Evolutionary conservation across 2,888 invertebrate species (phyloP).

Genomic region (Ophioninae sp.): DNA sequence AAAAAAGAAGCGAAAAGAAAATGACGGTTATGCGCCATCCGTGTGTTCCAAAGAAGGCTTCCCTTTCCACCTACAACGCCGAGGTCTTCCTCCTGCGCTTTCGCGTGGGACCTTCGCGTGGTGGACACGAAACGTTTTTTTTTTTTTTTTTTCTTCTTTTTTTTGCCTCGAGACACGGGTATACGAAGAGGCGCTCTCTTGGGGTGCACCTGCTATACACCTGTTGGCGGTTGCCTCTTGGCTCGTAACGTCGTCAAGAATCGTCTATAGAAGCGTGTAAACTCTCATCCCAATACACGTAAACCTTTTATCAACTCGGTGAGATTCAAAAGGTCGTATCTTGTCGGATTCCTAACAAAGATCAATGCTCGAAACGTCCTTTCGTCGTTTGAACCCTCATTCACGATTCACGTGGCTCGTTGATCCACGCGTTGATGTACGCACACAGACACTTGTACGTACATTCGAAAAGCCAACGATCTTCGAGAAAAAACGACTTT

Average conservation of each 20-base stretch:
- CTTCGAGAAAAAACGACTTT: constrained; percentile 58
- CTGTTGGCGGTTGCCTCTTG: constrained; percentile 78
- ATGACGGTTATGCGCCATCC: constrained; percentile 72
- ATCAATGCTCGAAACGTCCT: not conserved
- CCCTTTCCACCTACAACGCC: constrained; percentile 51
- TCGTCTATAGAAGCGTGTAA: constrained; percentile 29
- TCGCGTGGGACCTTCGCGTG: constrained; percentile 80
- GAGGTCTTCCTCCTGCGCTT: constrained; percentile 56
- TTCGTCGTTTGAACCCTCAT: not conserved
- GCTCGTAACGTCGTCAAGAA: constrained; percentile 54
- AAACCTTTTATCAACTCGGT: not conserved
- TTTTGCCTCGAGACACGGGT: constrained; percentile 31
- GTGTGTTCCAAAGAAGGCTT: constrained; percentile 46
- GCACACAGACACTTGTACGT: not conserved
- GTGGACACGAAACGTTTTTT: constrained; percentile 74
- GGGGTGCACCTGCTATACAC: constrained; percentile 79
- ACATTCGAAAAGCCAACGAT: constrained; percentile 36
- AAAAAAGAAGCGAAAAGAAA: constrained; percentile 57
- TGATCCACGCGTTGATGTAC: constrained; percentile 9
- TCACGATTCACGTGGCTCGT: not conserved
- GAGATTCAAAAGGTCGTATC: constrained; percentile 13
- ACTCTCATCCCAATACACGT: constrained; percentile 8
- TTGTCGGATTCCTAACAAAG: not conserved
- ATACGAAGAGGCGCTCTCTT: constrained; percentile 70
- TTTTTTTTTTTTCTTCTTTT: constrained; percentile 69